Conservation (phyloP, 2,113 vertebrate genomes). For the Alectura lathami region DNA sequence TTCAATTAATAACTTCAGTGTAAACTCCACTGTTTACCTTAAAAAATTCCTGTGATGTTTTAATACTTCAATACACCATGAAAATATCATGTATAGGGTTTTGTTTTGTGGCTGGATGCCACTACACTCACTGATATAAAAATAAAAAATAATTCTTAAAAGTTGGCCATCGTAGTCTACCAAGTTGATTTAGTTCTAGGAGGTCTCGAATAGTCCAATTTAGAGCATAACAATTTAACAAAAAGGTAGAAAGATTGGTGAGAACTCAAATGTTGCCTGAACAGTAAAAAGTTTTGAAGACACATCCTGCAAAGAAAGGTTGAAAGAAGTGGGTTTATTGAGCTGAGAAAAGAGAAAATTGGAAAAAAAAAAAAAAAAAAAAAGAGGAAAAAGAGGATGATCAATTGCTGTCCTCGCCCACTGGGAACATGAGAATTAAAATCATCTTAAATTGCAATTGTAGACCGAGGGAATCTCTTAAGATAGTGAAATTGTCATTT, state of each 20-base stretch:
- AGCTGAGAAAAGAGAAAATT: not conserved
- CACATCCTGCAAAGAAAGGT: not conserved
- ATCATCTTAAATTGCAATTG: not conserved
- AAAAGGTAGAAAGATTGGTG: not conserved
- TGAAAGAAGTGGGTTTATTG: not conserved
- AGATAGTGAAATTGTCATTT: not conserved
- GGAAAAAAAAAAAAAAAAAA: no score
- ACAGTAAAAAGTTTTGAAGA: not conserved
- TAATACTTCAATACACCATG: not conserved
- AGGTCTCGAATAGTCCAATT: not conserved
- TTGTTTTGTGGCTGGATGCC: not conserved
- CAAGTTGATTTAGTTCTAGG: not conserved
- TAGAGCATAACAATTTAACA: not conserved
- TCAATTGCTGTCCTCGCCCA: not conserved
- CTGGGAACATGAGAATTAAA: not conserved
- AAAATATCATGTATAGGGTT: not conserved
- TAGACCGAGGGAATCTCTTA: not conserved
- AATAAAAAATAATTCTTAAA: not conserved
- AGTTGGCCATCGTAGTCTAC: not conserved
- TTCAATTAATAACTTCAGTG: not conserved
- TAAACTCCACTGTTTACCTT: not conserved
- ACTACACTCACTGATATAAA: not conserved
- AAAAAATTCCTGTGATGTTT: not conserved
- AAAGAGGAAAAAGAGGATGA: not conserved
- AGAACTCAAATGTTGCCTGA: not conserved